A percentile compares a stretch with the other conserved stretches of the same genome.
These are phyloP conservation scores for Drosophila punjabiensis DNA, from an alignment of 1,140 invertebrate genomes.

Conservation along the genomic window DNA sequence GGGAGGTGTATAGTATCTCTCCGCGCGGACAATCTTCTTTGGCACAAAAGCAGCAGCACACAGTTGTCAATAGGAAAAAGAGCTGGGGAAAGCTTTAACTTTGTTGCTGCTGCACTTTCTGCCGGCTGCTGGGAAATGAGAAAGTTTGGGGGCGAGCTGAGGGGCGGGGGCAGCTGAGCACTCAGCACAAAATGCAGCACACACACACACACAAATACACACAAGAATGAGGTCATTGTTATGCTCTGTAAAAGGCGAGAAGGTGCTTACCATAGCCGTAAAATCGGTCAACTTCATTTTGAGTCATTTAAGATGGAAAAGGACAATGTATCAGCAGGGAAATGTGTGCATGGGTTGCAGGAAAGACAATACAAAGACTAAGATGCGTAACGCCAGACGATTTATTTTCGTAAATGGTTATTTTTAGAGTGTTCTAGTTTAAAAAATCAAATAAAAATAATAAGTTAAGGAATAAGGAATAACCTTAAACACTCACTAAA, in stretches of 20 bases:
- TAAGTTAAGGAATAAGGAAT: not conserved
- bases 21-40: slow-evolving; percentile 7
- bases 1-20: slow-evolving; percentile 1
- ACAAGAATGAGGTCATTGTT: slow-evolving; percentile 53
- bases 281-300: not conserved
- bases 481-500: not conserved
- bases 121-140: slow-evolving; percentile 13
- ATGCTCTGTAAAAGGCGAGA: slow-evolving; percentile 3
- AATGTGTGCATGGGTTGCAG: not conserved
- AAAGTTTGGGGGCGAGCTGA: not conserved
- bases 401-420: not conserved
- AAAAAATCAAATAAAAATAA: not conserved
- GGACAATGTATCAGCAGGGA: not conserved
- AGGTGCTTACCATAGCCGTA: not conserved
- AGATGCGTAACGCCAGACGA: not conserved
- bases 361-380: not conserved
- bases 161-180: slow-evolving; percentile 1
- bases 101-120: slow-evolving; percentile 40
- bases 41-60: slow-evolving; percentile 39
- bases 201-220: not conserved
- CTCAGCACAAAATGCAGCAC: slow-evolving; percentile 3
- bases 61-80: slow-evolving; percentile 46
- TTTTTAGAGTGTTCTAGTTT: not conserved
- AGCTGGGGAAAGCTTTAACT: slow-evolving; percentile 43
- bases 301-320: not conserved